Evolutionary conservation across 2,113 vertebrate species (phyloP), one percentile per base, ranked within the genome.

Genomic region (Gopherus evgoodei): DNA sequence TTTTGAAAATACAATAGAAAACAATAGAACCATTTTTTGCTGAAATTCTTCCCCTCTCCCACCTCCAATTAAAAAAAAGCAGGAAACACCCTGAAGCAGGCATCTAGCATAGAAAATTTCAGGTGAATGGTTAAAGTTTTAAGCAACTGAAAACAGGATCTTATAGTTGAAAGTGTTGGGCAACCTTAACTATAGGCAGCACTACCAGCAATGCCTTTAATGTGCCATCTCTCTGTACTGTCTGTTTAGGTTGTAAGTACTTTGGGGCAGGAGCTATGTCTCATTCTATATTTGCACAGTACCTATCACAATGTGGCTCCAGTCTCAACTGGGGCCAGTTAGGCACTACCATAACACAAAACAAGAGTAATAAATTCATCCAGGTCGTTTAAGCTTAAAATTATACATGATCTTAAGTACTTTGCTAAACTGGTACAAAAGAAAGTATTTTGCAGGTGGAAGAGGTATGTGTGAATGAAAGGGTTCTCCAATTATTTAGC

Each of bases 121-220:
- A 91, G 83, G 94, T 21, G 69, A 42, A 75, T 22, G 38, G 93
- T 95, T 87, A 89, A 93, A 54, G 85, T 91, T 95, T 96, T 93
- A 95, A 91, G 87, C 90, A 93, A 91, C 90, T 31, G 35, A 94
- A 86, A 89, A 90, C 94, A 97, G 89, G 81, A 94, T 97, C 85
- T 86, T 87, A 1, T 86, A 81, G 84, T n/a, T 87, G 93, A 96
- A 92, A 92, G 47, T 2, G 1, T 0, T 86, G 92, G 59, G 91
- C 89, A 84, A 83, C 17, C 83, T 90, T 8, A 62, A 86, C 79
- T 24, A 11, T 21, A 72, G 89, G 85, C 83, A 93, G 62, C 16
- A 38, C 31, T 59, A 89, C 52, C 72, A 86, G n/a, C 72, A 78
- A 27, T 62, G 82, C 76, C 59, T 94, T n/a, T 85, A 82, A 75